Evolutionary conservation across 2,113 vertebrate genomes (phyloP).

Genomic region (Nymphicus hollandicus): DNA sequence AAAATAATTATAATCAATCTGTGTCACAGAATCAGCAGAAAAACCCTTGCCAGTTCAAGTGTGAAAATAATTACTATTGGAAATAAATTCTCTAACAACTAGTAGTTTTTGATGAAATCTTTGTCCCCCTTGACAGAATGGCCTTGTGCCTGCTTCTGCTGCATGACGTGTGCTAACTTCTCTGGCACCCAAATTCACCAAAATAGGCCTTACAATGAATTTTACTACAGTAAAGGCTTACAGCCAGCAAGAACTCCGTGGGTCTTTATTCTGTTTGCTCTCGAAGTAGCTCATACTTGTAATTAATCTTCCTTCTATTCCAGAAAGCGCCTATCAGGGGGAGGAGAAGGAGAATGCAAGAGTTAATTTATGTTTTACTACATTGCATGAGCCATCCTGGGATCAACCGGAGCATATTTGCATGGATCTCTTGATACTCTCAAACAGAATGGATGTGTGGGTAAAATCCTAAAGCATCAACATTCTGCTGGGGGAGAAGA

Average conservation of each 20-base stretch:
- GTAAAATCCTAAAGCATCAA: neutral
- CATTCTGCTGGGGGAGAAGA: neutral
- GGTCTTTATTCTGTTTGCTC: neutral
- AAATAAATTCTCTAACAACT: neutral
- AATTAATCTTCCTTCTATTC: neutral
- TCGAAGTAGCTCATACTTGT: neutral
- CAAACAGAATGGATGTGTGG: neutral
- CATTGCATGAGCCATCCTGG: neutral
- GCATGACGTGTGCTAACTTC: neutral
- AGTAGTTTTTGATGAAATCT: neutral
- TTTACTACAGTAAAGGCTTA: neutral
- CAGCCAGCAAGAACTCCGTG: neutral
- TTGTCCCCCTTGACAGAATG: neutral
- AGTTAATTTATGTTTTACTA: neutral
- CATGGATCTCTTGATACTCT: neutral
- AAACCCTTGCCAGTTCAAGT: neutral
- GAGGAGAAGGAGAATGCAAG: neutral
- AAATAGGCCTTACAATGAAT: neutral
- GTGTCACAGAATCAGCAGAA: neutral
- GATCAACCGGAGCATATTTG: neutral
- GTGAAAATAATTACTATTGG: neutral
- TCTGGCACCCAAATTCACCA: neutral
- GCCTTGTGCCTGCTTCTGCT: neutral
- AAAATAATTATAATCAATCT: neutral
- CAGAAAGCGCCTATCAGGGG: neutral